Evolutionary conservation across 2,797 vertebrate species (phyloP), one percentile per base, ranked within the genome.

Genomic region (Aplochiton taeniatus): DNA sequence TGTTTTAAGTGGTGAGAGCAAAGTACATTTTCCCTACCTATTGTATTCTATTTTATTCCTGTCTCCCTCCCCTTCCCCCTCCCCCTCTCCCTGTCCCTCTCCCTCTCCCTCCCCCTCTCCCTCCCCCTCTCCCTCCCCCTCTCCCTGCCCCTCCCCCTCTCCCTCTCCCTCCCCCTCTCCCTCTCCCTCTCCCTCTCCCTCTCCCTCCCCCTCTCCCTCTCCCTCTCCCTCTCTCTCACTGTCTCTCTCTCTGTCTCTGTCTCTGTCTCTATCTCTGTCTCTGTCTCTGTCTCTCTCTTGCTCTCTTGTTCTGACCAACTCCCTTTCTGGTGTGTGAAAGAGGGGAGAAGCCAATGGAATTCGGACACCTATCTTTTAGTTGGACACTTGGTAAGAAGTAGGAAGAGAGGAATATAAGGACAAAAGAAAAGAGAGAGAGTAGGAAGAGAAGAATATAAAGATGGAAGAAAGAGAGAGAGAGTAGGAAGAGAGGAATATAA

Each of bases 291-390:
- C 56, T 7, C 8, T 45, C 58, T 45, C 58, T 74, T 31, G 58
- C 73, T 68, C 68, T 53, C 75, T 31, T 42, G 18, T 46, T 12
- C 60, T 67, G 65, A 58, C 66, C 41, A 69, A 73, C 63, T 63
- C 70, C 63, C 51, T 78, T 75, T 51, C 79, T 16, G 41, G 41
- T 4, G 7, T 11, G 17, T 11, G 17, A 18, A 78, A 75, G 78
- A 72, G 67, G 50, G 57, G 74, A 76, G 78, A 78, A 86, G 82
- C 79, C 58, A 79, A 82, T 84, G 80, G 88, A 88, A 85, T 84
- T 90, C 88, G 83, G 86, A 92, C 88, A 81, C 83, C 88, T 91
- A 91, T 92, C 89, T 92, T 91, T 72, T 74, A 80, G 86, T 81
- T 85, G 79, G 84, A 89, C 82, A 88, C 80, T 72, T n/a, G 66